phyloP scores from a whole-genome alignment of 2,888 invertebrate genomes.

The Amphipoea oculea region DNA sequence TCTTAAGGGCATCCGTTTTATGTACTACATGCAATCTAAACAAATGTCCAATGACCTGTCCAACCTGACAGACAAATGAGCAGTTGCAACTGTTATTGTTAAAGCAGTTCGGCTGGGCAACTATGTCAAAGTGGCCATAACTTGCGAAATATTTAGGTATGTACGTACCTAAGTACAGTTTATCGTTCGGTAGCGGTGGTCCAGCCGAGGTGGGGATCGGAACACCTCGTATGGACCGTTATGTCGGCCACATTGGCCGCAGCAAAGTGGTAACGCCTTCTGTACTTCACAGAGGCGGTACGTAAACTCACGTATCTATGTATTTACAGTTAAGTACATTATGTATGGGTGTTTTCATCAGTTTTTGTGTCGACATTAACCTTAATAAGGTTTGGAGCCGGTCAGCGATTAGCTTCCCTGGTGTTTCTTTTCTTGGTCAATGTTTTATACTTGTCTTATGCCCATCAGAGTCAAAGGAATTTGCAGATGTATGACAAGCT shows the following conservation, averaged over 20 bases:
- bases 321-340: conserved; percentile 61
- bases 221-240: conserved; percentile 73
- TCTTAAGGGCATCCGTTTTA: conserved; percentile 65
- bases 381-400: conserved; percentile 31
- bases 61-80: conserved; percentile 37
- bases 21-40: conserved; percentile 30
- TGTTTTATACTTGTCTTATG: background rate
- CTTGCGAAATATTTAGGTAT: conserved; percentile 65
- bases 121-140: conserved; percentile 58
- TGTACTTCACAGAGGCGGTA: conserved; percentile 72
- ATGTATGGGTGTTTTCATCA: conserved; percentile 50
- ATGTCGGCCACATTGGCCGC: conserved; percentile 73
- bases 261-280: conserved; percentile 73
- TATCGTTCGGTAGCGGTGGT: conserved; percentile 65
- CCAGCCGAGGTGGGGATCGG: conserved; percentile 68
- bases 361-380: conserved; percentile 48
- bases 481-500: conserved; percentile 9
- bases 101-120: conserved; percentile 47
- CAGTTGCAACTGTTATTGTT: conserved; percentile 40
- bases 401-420: conserved; percentile 33
- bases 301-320: conserved; percentile 55
- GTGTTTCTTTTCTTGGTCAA: conserved; percentile 20
- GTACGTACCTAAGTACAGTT: conserved; percentile 69
- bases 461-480: conserved; percentile 3
- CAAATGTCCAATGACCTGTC: conserved; percentile 24